Evolutionary conservation across 1,140 invertebrate species (phyloP), one percentile per base, ranked within the genome.

Genomic region (Drosophila ercepeae): DNA sequence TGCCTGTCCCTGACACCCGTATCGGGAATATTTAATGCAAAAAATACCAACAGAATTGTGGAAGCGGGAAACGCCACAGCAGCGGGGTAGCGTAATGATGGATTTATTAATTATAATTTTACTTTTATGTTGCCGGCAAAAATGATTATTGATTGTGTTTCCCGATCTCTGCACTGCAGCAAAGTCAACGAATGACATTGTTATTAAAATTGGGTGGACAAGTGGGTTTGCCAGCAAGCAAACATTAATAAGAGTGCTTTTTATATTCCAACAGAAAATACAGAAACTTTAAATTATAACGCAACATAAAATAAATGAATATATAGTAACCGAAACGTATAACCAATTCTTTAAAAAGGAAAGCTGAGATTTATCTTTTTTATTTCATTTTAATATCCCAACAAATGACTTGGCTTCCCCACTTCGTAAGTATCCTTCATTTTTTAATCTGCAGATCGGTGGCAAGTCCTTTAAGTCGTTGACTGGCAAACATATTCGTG

Each of bases 21-120:
- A 42, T 42, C 1, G 6, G 39, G 42, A 9, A 42, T 42, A 19
- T 18, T 9, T 58, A 4, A 16, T 57, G 21, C 19, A 18, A 51
- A 46, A 13, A 39, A 9, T n/a, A 60, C 11, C 23, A 39, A 45
- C 19, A 18, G n/a, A 51, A 21, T 45, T 23, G 34, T 34, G 13
- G 2, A 4, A 13, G 23, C 18, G 23, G 16, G 19, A 29, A 29
- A 19, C 34, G 34, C 49, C 18, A 23, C 44, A 39, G 8, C 36
- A 51, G 52, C 36, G 46, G 50, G 14, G 50, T 8, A 50, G 46
- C 39, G 39, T 52, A 49, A 57, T 84, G 58, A 76, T 79, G 55
- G 44, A 84, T 86, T 68, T 79, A 84, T 74, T 76, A 79, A 84
- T 84, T 79, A 69, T 41, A 69, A 65, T 73, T 81, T 58, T 25